phyloP scores from a whole-genome alignment of 2,888 invertebrate species.

The Diadromus collaris region DNA sequence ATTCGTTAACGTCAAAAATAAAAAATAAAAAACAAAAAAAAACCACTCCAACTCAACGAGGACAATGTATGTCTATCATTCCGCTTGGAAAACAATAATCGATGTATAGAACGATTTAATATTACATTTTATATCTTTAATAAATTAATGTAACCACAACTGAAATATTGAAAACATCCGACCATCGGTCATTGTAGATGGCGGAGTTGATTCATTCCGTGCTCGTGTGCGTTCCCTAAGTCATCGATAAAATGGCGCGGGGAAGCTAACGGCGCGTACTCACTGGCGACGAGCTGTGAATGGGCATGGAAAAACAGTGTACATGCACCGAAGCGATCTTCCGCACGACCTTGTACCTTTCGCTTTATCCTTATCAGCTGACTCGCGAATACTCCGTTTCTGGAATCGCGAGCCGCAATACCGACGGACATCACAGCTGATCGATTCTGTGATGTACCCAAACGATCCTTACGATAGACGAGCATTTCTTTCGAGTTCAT shows the following conservation, averaged over 20 bases:
- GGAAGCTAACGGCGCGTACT: constrained; percentile 40
- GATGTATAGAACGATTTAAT: constrained; percentile 59
- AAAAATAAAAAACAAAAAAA: constrained; percentile 24
- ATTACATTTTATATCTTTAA: constrained; percentile 74
- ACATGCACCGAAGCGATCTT: constrained; percentile 16
- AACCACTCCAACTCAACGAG: constrained; percentile 64
- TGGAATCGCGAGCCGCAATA: constrained; percentile 23
- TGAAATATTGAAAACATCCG: constrained; percentile 73
- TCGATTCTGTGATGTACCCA: constrained; percentile 19
- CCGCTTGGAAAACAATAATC: constrained; percentile 67
- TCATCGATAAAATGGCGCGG: constrained; percentile 43
- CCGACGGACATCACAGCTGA: constrained; percentile 41
- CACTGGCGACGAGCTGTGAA: constrained; percentile 25
- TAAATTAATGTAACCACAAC: constrained; percentile 76
- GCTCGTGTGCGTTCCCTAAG: constrained; percentile 56
- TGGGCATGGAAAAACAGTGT: constrained; percentile 16
- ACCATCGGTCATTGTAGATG: constrained; percentile 75
- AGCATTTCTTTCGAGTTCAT: too few species aligned
- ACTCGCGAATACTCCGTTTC: constrained; percentile 38
- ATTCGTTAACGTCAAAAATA: constrained; percentile 67
- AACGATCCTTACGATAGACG: constrained; percentile 16
- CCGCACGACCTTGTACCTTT: constrained; percentile 38
- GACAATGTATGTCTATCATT: constrained; percentile 61
- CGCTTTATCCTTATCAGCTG: constrained; percentile 55
- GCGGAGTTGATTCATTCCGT: constrained; percentile 61